phyloP scores from a whole-genome alignment of 2,113 vertebrate genomes.

The Opisthocomus hoazin region DNA sequence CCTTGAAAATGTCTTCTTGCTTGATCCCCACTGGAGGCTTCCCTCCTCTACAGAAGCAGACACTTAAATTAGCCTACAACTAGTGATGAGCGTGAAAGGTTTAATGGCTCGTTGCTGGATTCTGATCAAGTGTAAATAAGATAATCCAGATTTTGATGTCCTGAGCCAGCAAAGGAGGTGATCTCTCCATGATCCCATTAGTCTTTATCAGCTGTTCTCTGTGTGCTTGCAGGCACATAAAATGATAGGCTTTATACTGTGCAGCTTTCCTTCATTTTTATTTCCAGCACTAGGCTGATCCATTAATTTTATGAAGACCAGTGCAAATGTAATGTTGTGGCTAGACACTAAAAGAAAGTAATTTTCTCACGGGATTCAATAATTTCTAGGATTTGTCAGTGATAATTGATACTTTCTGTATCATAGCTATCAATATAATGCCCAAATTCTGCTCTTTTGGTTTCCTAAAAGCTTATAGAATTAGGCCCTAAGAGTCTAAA shows the following conservation, averaged over 20 bases:
- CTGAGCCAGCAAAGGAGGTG: neutral
- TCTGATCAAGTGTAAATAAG: neutral
- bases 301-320: neutral
- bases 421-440: neutral
- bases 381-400: neutral
- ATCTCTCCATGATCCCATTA: neutral
- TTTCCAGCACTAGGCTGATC: neutral
- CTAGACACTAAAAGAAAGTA: neutral
- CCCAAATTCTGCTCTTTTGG: neutral
- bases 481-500: neutral
- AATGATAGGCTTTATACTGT: neutral
- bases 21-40: neutral
- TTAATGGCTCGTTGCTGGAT: neutral
- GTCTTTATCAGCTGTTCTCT: neutral
- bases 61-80: neutral
- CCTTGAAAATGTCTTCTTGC: neutral
- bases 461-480: neutral
- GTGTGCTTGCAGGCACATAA: neutral
- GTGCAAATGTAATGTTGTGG: neutral
- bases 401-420: neutral
- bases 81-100: neutral
- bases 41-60: neutral
- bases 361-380: neutral
- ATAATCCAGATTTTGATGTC: neutral
- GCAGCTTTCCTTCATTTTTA: neutral